Evolutionary conservation across 2,888 invertebrate genomes (phyloP), one percentile per base, ranked within the genome.

Genomic region (Melanophora roralis): DNA sequence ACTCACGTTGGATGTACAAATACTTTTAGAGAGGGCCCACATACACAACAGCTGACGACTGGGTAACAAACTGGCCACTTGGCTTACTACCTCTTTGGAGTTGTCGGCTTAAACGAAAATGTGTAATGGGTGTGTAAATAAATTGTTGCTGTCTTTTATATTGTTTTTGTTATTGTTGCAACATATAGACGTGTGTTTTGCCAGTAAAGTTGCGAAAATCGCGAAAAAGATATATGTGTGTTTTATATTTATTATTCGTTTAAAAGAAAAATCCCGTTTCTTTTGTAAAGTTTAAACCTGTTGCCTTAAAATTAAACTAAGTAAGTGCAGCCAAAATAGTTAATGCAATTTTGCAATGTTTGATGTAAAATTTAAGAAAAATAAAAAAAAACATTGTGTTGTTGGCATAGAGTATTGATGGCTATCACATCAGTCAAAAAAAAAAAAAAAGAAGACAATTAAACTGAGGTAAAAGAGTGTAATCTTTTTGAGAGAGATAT

Each of bases 221-320:
- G 49, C 53, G 27, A 59, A 67, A 62, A 53, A 51, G 27, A 45
- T 27, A 6, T 27, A 27, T 27, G 27, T 27, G 27, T 27, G 27
- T 27, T 27, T 21, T n/a, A n/a, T n/a, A n/a, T n/a, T n/a, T n/a
- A n/a, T n/a, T n/a, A n/a, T n/a, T n/a, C n/a, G n/a, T n/a, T n/a
- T n/a, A n/a, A n/a, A n/a, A 34, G 62, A 62, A 27, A 79, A 74
- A 74, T 74, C 79, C 79, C 74, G 74, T 79, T 79, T 79, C 38
- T 75, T 45, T 71, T 38, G 34, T 47, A 21, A 40, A 27, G 59
- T 34, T 53, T 21, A 71, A 79, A 79, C 79, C 79, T 79, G 79
- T 79, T 74, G 74, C 69, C 49, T 32, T 49, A 21, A 74, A 73
- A 68, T 57, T 21, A 27, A 53, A 43, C n/a, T 9, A 21, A 51